A percentile compares a stretch with the other conserved stretches of the same genome.
phyloP scores from a whole-genome alignment of 2,888 invertebrate genomes.

The Macaria liturata region DNA sequence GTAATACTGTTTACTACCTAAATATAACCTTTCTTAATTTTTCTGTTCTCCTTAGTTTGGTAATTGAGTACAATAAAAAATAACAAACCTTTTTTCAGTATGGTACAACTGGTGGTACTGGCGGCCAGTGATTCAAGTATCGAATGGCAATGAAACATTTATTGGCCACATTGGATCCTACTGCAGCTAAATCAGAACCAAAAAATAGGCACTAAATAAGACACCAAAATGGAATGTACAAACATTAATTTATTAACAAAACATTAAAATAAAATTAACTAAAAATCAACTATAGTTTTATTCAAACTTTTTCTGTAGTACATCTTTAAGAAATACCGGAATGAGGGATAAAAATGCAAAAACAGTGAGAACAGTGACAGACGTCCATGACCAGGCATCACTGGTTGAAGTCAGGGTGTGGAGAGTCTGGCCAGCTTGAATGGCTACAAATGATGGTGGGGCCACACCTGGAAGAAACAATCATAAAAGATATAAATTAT shows the following conservation, averaged over 20 bases:
- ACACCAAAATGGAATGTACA: slow-evolving; percentile 62
- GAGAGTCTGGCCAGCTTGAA: slow-evolving; percentile 98
- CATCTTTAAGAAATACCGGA: slow-evolving; percentile 93
- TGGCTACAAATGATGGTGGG: slow-evolving; percentile 98
- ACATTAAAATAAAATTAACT: slow-evolving; percentile 56
- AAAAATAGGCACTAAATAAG: slow-evolving; percentile 28
- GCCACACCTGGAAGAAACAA: slow-evolving; percentile 89
- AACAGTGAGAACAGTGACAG: slow-evolving; percentile 89
- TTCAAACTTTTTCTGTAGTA: slow-evolving; percentile 90
- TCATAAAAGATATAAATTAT: neutral
- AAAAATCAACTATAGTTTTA: slow-evolving; percentile 67
- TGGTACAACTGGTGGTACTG: slow-evolving; percentile 95
- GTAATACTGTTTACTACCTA: slow-evolving; percentile 73
- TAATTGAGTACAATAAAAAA: slow-evolving; percentile 11
- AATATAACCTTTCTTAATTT: no score
- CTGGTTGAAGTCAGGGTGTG: slow-evolving; percentile 95
- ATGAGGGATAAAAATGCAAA: slow-evolving; percentile 93
- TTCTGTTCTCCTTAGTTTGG: no score
- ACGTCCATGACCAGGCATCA: slow-evolving; percentile 94
- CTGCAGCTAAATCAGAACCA: slow-evolving; percentile 82
- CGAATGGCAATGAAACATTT: slow-evolving; percentile 83
- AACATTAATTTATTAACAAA: slow-evolving; percentile 59
- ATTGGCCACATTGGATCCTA: slow-evolving; percentile 89
- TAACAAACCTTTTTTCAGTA: slow-evolving; percentile 80
- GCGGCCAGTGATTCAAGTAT: slow-evolving; percentile 86